These are phyloP conservation scores for Osmoderma eremita DNA, from an alignment of 2,888 invertebrate genomes.

Conservation along the genomic window DNA sequence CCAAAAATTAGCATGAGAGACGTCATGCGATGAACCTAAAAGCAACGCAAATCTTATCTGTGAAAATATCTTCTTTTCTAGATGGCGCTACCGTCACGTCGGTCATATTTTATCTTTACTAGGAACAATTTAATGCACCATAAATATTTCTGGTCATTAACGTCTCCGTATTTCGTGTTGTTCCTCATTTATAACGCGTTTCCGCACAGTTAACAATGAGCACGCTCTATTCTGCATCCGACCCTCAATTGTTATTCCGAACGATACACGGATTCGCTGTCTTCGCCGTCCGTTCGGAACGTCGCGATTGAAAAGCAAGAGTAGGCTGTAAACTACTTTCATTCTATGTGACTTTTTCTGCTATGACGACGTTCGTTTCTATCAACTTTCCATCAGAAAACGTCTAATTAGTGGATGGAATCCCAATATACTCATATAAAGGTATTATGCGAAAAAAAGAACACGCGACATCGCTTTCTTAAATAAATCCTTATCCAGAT, in stretches of 20 bases:
- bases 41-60: too few species aligned
- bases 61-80: too few species aligned
- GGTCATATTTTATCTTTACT: too few species aligned
- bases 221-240: neutral
- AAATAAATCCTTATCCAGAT: too few species aligned
- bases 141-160: neutral
- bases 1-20: too few species aligned
- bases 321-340: constrained; percentile 26
- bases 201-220: neutral
- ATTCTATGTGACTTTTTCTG: constrained; percentile 31
- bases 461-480: too few species aligned
- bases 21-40: too few species aligned
- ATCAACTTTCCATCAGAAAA: constrained; percentile 37
- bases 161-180: neutral
- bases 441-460: constrained; percentile 3
- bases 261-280: neutral
- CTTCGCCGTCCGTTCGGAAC: neutral
- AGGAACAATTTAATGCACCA: too few species aligned
- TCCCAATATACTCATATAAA: constrained; percentile 19
- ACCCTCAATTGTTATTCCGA: constrained; percentile 13
- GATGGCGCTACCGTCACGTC: too few species aligned
- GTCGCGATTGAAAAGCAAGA: constrained; percentile 32
- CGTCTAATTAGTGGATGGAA: constrained; percentile 32
- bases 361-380: constrained; percentile 1
- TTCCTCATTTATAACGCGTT: neutral